phyloP scores from a whole-genome alignment of 2,113 vertebrate genomes.

The Plestiodon gilberti region DNA sequence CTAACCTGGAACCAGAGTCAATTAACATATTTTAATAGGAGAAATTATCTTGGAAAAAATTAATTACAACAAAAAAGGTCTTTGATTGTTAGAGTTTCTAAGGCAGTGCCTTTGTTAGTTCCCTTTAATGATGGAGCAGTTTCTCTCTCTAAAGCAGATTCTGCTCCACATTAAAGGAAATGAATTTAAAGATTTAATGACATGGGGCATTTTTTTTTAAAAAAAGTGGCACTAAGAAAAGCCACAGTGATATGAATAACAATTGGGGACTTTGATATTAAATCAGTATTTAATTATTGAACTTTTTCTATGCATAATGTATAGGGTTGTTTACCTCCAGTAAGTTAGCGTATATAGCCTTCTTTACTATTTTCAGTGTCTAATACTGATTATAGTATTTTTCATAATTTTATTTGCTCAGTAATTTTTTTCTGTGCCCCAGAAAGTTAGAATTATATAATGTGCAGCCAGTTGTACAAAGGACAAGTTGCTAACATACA shows the following conservation, averaged over 20 bases:
- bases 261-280: conserved; percentile 19
- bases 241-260: conserved; percentile 12
- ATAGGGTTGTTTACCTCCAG: conserved; percentile 17
- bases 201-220: conserved; percentile 10
- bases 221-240: neutral
- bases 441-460: neutral
- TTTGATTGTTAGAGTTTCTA: conserved; percentile 62
- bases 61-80: conserved; percentile 64
- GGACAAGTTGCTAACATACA: neutral
- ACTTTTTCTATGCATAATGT: conserved; percentile 4
- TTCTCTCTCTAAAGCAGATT: conserved; percentile 16
- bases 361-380: accelerated
- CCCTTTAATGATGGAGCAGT: conserved; percentile 35
- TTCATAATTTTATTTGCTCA: neutral
- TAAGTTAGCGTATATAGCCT: neutral
- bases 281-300: conserved; percentile 16
- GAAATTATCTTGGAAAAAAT: conserved; percentile 54
- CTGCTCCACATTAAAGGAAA: conserved; percentile 53
- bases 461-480: neutral
- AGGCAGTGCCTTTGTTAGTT: conserved; percentile 55
- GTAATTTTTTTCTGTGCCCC: neutral
- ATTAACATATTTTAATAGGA: conserved; percentile 69
- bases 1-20: conserved; percentile 61
- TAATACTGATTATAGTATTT: neutral
- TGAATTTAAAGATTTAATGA: conserved; percentile 43